Conservation (phyloP, 53 echinoderm and acorn worm species). For the Luidia sarsii region DNA sequence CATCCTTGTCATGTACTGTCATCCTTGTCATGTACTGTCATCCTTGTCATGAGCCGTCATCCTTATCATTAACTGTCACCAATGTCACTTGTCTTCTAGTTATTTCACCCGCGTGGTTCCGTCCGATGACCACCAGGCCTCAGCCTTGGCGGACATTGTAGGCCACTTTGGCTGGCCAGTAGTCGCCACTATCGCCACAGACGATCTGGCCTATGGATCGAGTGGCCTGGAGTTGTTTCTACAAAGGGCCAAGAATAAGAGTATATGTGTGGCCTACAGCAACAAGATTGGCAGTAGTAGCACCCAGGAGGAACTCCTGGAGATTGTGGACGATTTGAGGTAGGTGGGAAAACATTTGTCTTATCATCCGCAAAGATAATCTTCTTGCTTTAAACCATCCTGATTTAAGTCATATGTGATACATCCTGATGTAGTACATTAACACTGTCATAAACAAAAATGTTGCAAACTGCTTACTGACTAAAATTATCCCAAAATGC, state of each 20-base stretch:
- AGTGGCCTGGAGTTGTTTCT: constrained; percentile 64
- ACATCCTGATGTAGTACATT: too few species aligned
- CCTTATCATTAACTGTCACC: too few species aligned
- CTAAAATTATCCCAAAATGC: too few species aligned
- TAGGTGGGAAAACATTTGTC: too few species aligned
- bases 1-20: too few species aligned
- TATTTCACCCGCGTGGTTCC: constrained; percentile 86
- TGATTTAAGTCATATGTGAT: too few species aligned
- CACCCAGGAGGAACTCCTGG: constrained; percentile 28
- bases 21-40: too few species aligned
- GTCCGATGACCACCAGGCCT: constrained; percentile 61
- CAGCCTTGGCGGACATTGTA: constrained; percentile 73
- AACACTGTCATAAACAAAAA: too few species aligned
- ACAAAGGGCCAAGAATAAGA: constrained; percentile 40
- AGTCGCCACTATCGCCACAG: constrained; percentile 68
- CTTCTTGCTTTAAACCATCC: too few species aligned
- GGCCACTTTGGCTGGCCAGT: constrained; percentile 68
- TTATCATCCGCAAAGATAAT: too few species aligned
- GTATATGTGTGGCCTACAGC: constrained; percentile 79
- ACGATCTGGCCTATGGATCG: constrained; percentile 80
- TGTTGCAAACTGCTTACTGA: too few species aligned
- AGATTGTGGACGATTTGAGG: constrained; percentile 70
- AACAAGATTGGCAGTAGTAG: constrained; percentile 60
- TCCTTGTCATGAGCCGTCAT: too few species aligned
- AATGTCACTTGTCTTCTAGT: constrained; percentile 26